These are phyloP conservation scores for Bos indicus DNA, from an alignment of 2,113 vertebrate genomes.

Conservation along the genomic window DNA sequence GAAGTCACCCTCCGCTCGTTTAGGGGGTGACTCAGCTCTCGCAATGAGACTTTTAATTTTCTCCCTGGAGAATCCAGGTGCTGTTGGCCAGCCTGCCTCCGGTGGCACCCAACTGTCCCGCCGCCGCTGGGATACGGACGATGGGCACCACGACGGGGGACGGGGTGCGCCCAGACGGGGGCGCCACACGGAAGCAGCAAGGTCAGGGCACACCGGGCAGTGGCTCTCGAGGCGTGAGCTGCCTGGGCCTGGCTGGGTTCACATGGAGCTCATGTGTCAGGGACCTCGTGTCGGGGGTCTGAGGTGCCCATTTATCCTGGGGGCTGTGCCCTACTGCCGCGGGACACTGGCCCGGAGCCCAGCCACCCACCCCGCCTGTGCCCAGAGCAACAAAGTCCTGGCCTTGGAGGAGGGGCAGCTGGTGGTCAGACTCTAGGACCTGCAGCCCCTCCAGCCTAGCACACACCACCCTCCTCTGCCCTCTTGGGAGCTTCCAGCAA, in stretches of 20 bases:
- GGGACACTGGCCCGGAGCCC: fast-evolving
- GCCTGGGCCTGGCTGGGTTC: background rate
- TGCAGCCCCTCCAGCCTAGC: background rate
- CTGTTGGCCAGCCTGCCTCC: background rate
- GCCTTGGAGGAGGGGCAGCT: background rate
- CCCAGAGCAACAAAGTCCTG: background rate
- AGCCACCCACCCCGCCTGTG: fast-evolving
- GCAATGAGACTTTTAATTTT: fast-evolving
- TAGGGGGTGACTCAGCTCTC: background rate
- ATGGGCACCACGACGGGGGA: fast-evolving
- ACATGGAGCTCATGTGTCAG: background rate
- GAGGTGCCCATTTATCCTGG: background rate
- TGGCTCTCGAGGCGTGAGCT: background rate
- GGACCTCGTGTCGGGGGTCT: background rate
- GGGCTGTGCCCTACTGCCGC: fast-evolving
- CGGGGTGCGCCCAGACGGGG: fast-evolving
- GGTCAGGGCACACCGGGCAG: background rate
- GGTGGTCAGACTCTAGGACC: background rate
- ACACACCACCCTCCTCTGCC: background rate
- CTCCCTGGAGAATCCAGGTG: no score
- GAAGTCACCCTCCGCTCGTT: no score
- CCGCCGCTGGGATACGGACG: fast-evolving
- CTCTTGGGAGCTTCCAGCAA: background rate
- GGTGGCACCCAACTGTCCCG: fast-evolving
- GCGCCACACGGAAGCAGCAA: fast-evolving